Evolutionary conservation across 2,888 invertebrate species (phyloP).

Genomic region (Agrochola macilenta): DNA sequence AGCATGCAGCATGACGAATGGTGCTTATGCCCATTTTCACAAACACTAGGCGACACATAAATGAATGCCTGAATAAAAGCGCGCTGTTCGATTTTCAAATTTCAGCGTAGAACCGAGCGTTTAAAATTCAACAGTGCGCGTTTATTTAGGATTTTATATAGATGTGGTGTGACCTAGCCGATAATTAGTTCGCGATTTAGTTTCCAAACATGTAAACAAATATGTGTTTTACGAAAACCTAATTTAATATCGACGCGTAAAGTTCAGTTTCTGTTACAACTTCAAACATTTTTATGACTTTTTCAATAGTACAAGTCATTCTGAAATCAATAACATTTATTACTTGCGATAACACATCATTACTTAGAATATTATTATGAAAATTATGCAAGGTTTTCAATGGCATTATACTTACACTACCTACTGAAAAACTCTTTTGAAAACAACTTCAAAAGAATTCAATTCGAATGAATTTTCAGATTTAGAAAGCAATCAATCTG

Average conservation of each 20-base stretch:
- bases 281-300: too few relatives aligned
- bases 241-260: too few relatives aligned
- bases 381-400: constrained; percentile 6
- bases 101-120: not conserved
- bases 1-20: constrained; percentile 39
- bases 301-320: too few relatives aligned
- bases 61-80: not conserved
- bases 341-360: constrained; percentile 29
- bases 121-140: not conserved
- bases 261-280: too few relatives aligned
- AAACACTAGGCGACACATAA: not conserved
- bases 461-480: too few relatives aligned
- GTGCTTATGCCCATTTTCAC: not conserved
- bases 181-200: too few relatives aligned
- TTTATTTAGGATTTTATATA: not conserved
- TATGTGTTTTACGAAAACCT: not conserved
- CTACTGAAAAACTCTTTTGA: too few relatives aligned
- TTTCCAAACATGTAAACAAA: too few relatives aligned
- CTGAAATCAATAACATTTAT: constrained; percentile 22
- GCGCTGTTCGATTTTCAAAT: too few relatives aligned
- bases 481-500: too few relatives aligned
- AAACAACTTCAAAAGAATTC: too few relatives aligned
- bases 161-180: not conserved
- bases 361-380: not conserved
- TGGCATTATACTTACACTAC: too few relatives aligned